Evolutionary conservation across 2,888 invertebrate genomes (phyloP), one percentile per base, ranked within the genome.

Genomic region (Nudaria mundana): DNA sequence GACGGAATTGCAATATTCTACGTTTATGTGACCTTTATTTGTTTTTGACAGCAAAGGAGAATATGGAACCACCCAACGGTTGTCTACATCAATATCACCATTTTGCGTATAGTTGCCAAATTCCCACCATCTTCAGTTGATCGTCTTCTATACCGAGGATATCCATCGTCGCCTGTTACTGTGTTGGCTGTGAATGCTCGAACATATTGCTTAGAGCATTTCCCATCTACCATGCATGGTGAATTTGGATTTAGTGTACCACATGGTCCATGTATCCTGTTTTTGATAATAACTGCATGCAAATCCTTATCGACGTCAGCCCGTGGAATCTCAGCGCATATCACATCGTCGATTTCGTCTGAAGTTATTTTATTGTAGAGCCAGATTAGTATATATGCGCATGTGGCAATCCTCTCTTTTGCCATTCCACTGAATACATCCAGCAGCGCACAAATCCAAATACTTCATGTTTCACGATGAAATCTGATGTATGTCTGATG

Each of bases 401-500:
- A 13, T 26, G 7, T 5, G 13, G 12, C 6, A 26, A 12, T 12
- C 12, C 12, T 5, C 26, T 5, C 7, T 26, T 26, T 13, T 12
- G 12, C 12, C 11, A 20, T 20, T 20, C 20, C 3, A 20, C 6
- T 3, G 20, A 20, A 5, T 20, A 20, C 20, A 20, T 20, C 5
- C 12, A 12, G 11, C 26, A 26, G 12, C 26, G 26, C 26, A 12
- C 12, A 5, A 5, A 5, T 6, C 26, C 26, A 11, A 26, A 13
- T 12, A 26, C 26, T 2, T 7, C 1, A 6, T 12, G 6, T 11
- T 26, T 26, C 3, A 26, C 26, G 13, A 12, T 26, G 2, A 26
- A 26, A 26, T 26, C 26, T n/a, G 6, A 26, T 26, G 5, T 12
- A 7, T 12, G 12, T 50, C 63, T 66, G 47, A 63, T 56, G 43